Conservation (phyloP, 2,797 vertebrate genomes). For the Vultur gryphus region DNA sequence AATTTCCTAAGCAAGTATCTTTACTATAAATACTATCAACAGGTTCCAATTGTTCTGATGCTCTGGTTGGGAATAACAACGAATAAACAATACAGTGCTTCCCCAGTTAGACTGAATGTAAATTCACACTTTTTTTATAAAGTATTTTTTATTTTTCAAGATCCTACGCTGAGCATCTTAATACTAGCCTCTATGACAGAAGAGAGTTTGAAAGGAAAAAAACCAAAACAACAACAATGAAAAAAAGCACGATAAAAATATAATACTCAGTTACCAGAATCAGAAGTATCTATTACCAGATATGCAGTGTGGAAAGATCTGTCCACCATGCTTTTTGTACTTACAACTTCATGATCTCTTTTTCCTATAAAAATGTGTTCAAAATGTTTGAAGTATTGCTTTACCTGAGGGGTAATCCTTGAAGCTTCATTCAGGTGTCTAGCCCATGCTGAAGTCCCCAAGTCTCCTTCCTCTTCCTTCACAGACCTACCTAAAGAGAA, state of each 20-base stretch:
- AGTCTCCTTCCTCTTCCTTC: slow-evolving; percentile 71
- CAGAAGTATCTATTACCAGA: neutral
- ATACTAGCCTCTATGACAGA: neutral
- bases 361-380: neutral
- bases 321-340: neutral
- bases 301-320: neutral
- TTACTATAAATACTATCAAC: neutral
- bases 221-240: neutral
- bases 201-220: neutral
- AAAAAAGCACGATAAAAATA: neutral
- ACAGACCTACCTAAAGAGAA: slow-evolving; percentile 66
- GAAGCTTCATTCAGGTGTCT: slow-evolving; percentile 69
- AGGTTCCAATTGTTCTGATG: neutral
- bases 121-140: neutral
- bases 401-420: slow-evolving; percentile 76
- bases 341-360: neutral
- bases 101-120: neutral
- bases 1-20: neutral
- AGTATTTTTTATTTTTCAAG: neutral
- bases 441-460: slow-evolving; percentile 67
- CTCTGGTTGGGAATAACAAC: neutral
- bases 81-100: neutral
- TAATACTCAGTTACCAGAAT: neutral
- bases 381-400: neutral
- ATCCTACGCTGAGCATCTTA: neutral